These are phyloP conservation scores for Valencia hispanica DNA, from an alignment of 2,797 vertebrate species.

Conservation along the genomic window DNA sequence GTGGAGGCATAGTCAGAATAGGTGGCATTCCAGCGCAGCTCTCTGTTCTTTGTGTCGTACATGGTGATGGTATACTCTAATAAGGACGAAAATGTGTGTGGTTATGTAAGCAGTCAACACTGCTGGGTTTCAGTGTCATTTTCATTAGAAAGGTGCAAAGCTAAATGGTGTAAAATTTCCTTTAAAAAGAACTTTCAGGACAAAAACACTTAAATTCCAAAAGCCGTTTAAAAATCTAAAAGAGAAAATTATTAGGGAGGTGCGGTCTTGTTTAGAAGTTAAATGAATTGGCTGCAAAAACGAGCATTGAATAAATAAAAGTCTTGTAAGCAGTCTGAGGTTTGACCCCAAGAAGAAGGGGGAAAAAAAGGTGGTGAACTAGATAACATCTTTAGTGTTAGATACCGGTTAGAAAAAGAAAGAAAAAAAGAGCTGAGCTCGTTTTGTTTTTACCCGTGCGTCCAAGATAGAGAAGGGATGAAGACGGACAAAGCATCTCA, in stretches of 20 bases:
- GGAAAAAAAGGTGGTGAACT: too few species aligned
- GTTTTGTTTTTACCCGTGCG: conserved; percentile 82
- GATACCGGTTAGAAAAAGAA: not conserved
- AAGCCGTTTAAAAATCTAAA: not conserved
- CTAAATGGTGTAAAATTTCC: conserved; percentile 19
- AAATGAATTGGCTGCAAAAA: not conserved
- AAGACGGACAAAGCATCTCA: conserved; percentile 92
- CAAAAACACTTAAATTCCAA: not conserved
- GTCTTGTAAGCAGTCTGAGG: conserved; percentile 2
- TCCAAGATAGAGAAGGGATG: conserved; percentile 94
- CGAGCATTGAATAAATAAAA: conserved; percentile 26
- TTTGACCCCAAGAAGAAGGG: not conserved
- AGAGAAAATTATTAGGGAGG: not conserved
- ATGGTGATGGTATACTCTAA: conserved; percentile 98
- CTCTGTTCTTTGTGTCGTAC: conserved; percentile 97
- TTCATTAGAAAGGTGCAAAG: conserved; percentile 8
- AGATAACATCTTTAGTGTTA: not conserved
- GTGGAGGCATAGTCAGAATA: conserved; percentile 97
- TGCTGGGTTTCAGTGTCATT: not conserved
- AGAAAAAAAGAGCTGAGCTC: not conserved
- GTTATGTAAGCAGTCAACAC: conserved; percentile 21
- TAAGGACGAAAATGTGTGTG: conserved; percentile 30
- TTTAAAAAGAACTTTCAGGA: conserved; percentile 1
- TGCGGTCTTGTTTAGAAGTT: conserved; percentile 3
- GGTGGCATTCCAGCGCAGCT: conserved; percentile 97